Evolutionary conservation across 2,113 vertebrate genomes (phyloP), one percentile per base, ranked within the genome.

Genomic region (Rallus limicola): DNA sequence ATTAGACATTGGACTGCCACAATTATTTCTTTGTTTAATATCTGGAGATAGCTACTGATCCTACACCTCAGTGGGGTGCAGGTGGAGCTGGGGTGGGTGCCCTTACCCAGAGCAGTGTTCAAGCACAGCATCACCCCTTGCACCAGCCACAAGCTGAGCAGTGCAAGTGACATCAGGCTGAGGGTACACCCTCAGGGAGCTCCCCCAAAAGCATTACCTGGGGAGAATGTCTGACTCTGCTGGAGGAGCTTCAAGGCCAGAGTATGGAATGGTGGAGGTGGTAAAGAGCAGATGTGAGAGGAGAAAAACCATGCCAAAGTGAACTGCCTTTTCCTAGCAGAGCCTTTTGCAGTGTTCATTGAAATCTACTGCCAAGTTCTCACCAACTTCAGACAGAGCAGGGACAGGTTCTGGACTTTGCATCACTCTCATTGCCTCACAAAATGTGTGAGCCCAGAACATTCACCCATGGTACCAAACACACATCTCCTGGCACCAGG

Each of bases 361-460:
- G 33, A 59, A 77, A 56, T 46, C 40, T 38, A 9, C 2, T 9
- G 7, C 31, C 56, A 87, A 64, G 33, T 20, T 80, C 14, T 18
- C 17, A 34, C 11, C 1, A 1, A 7, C 6, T 56, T 62, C 33
- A 24, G 26, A 42, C 25, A 3, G 0, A 36, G 9, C 59, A 56
- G 33, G 15, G 26, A 9, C 34, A 69, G 31, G 28, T 31, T 56
- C 20, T 33, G 53, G 58, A 25, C 20, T 76, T 71, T 31, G 21
- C 9, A 13, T 31, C 8, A 0, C 17, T 24, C 34, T 65, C 10
- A 2, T 9, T 42, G 25, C n/a, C 23, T 11, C 58, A 52, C 36
- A 13, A 9, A 78, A 4, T 2, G 11, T 17, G 10, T 0, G 0
- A 11, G 28, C 5, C 16, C 53, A 52, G 38, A 20, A 18, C 7